Evolutionary conservation across 2,797 vertebrate genomes (phyloP).

Genomic region (Synaphobranchus kaupii): DNA sequence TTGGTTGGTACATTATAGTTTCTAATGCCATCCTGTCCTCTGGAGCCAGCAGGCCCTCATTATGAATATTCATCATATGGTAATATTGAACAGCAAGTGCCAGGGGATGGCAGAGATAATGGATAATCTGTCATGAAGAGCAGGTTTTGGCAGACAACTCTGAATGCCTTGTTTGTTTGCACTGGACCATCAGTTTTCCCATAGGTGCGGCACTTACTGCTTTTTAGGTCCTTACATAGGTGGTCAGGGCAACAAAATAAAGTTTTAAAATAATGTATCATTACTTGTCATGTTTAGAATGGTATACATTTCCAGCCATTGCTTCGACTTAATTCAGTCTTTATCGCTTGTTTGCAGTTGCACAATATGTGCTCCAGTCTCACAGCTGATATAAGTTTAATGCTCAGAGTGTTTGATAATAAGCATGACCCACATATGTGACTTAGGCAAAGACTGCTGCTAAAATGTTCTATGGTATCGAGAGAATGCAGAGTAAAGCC

Average conservation of each 20-base stretch:
- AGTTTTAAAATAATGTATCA: too few species aligned
- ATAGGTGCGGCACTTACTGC: not conserved
- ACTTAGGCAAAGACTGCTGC: too few species aligned
- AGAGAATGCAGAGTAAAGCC: too few species aligned
- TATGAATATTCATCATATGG: constrained; percentile 3
- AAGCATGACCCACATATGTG: too few species aligned
- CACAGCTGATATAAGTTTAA: too few species aligned
- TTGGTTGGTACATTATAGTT: constrained; percentile 5
- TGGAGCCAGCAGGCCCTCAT: not conserved
- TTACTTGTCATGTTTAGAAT: not conserved
- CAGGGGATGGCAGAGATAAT: not conserved
- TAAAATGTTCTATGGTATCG: too few species aligned
- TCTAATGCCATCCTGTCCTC: not conserved
- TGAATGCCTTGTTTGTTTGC: not conserved
- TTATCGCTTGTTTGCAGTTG: too few species aligned
- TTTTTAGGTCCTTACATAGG: not conserved
- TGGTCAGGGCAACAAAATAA: not conserved
- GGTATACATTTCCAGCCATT: not conserved
- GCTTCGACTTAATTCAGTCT: not conserved
- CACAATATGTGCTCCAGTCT: too few species aligned
- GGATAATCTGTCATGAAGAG: not conserved
- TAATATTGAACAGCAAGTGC: not conserved
- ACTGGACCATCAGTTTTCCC: not conserved
- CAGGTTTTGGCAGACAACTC: not conserved
- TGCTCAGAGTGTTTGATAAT: too few species aligned